Base-by-base conservation (phyloP, 2,888 invertebrate genomes). In the Aspidiotus rigidus region DNA sequence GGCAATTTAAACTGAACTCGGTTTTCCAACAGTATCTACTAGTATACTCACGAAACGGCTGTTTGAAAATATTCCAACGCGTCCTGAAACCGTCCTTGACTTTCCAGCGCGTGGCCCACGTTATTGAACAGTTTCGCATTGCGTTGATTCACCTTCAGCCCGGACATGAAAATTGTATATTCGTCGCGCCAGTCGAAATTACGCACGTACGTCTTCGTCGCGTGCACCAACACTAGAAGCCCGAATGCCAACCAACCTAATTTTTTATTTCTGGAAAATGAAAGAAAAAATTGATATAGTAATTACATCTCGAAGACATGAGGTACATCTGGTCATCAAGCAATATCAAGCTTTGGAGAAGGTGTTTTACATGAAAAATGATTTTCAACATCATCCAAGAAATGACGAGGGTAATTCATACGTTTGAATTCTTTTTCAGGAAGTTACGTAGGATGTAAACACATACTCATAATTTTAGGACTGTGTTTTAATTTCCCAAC, bases 41-140 rank as follows among this genome's bases (percentile, higher is more conserved):
- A 39, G 15, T 10, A n/a, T n/a, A 72, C 76, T 75, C 74, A 82
- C 82, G 79, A 85, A 28, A 93, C 93, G 13, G 96, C 96, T 75
- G 91, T 90, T 77, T 91, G 87, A 79, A 96, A 96, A 80, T 93
- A 97, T 72, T 85, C 83, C 70, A 97, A 80, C 0, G 97, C 96
- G 77, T 94, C 93, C 61, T 79, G 78, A 75, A 81, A 84, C 64
- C 80, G 79, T 1, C 82, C 84, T 75, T 86, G 84, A 72, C 85
- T 88, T 81, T 97, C 96, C 74, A 97, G 80, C 0, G 95, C 94
- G 79, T 97, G 96, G 0, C 96, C 97, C 2, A 97, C 95, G 79
- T 97, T 97, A 80, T 97, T 97, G 80, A 92, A 97, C 39, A 97
- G 82, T 79, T 97, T 97, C 39, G 97, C 97, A 80, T 97, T 97